Percentiles rank a stretch among this genome's conserved stretches.
These are phyloP conservation scores for Drosophila punjabiensis DNA, from an alignment of 1,140 invertebrate genomes.

Conservation along the genomic window DNA sequence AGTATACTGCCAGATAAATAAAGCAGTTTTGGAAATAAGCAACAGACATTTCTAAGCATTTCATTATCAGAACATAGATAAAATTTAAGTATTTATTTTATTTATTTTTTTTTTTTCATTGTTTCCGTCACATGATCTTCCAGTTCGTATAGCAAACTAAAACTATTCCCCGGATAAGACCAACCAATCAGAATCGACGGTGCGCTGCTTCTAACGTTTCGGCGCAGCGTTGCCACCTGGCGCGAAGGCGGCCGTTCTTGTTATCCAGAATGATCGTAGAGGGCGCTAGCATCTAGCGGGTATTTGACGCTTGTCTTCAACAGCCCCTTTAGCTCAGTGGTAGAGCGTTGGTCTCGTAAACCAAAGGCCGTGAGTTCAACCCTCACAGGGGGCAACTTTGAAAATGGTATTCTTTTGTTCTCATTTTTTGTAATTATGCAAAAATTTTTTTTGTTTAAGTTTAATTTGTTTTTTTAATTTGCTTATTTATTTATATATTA, in stretches of 20 bases:
- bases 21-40: too few species aligned
- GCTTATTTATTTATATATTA: neutral
- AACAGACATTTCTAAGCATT: neutral
- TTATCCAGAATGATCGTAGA: conserved; percentile 25
- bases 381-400: conserved; percentile 86
- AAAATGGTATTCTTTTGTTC: neutral
- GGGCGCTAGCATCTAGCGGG: conserved; percentile 8
- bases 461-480: neutral
- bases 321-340: conserved; percentile 95
- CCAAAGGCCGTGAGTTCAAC: conserved; percentile 96
- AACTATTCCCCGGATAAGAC: neutral
- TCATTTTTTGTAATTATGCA: neutral
- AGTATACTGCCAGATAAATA: too few species aligned
- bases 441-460: neutral
- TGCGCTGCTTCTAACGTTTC: conserved; percentile 3
- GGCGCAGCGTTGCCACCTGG: conserved; percentile 10
- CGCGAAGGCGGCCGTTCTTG: conserved; percentile 2
- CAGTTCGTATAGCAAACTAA: neutral
- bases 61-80: neutral
- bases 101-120: too few species aligned
- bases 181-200: conserved; percentile 5
- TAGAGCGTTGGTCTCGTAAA: conserved; percentile 97
- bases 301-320: neutral
- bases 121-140: neutral
- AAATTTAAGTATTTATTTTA: too few species aligned